A percentile compares a stretch with the other conserved stretches of the same genome.
Evolutionary conservation across 2,888 invertebrate genomes (phyloP).

Genomic region (Lithophane socia): DNA sequence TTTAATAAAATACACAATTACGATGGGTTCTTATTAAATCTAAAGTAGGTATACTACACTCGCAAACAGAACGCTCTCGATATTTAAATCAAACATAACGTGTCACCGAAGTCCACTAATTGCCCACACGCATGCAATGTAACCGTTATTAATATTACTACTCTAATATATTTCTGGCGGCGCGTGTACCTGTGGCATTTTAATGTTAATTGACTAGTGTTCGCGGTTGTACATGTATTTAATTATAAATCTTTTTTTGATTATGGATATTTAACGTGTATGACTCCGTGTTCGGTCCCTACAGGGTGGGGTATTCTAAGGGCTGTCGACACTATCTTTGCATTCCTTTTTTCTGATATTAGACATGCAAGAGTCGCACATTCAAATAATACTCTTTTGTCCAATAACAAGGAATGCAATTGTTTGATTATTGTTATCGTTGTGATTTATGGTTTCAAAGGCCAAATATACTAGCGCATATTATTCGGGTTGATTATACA

Average conservation of each 20-base stretch:
- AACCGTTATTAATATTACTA: slow-evolving; percentile 71
- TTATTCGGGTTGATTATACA: background rate
- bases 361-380: slow-evolving; percentile 20
- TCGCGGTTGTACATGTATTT: slow-evolving; percentile 51
- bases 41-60: slow-evolving; percentile 29
- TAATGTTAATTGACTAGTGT: slow-evolving; percentile 66
- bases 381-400: background rate
- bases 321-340: slow-evolving; percentile 14
- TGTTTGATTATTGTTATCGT: background rate
- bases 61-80: slow-evolving; percentile 44
- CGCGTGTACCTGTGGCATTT: slow-evolving; percentile 61
- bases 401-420: background rate
- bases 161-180: slow-evolving; percentile 62
- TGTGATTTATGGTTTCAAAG: background rate
- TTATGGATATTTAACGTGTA: slow-evolving; percentile 51
- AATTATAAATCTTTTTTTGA: slow-evolving; percentile 68
- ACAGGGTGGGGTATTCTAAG: slow-evolving; percentile 30
- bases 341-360: slow-evolving; percentile 32
- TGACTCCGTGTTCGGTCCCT: slow-evolving; percentile 2
- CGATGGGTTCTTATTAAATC: background rate
- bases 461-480: background rate
- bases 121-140: slow-evolving; percentile 70
- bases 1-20: background rate
- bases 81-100: slow-evolving; percentile 68
- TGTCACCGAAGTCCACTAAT: slow-evolving; percentile 69